Base-by-base conservation (phyloP, 2,888 invertebrate genomes). In the Heliconius ethilla region DNA sequence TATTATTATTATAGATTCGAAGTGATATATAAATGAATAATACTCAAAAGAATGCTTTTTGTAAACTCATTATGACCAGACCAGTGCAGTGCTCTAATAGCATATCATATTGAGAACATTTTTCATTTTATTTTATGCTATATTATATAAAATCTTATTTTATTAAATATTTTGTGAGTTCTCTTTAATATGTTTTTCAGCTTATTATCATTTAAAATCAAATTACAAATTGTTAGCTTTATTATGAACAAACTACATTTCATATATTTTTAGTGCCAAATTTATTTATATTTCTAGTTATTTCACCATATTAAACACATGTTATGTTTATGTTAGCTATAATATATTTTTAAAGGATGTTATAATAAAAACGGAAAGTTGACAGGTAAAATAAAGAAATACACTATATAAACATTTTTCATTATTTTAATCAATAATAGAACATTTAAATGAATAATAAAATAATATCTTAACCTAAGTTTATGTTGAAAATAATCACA, bases 401-500 rank as follows among this genome's bases (percentile, higher is more conserved):
- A 72, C 72, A 59, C 22, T 9, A 37, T 29, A 45, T 37, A 29
- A 67, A 67, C 66, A 40, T 59, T 82, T 84, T 87, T 88, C 87
- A 87, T 89, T 88, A 85, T 80, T 88, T 88, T 89, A 89, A 89
- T 89, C 88, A 87, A 86, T 89, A 87, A 89, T 90, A 89, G 87
- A 90, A 90, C 89, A 87, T 90, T 89, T 82, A 90, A 89, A 89
- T 87, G 86, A 90, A 89, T 89, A 90, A 88, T 90, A 90, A 90
- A 91, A 89, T 91, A 90, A 89, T 90, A 83, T 80, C 89, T 90
- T 89, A 91, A 33, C 59, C 85, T 89, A 91, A 45, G 88, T 81
- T 90, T 90, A 89, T 90, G 90, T 89, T 40, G 69, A 86, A 88
- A 90, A 89, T 89, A 89, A 92, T 92, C 91, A 92, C 91, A 83